Base-by-base conservation (phyloP, 1,140 invertebrate species). In the Leptoteleia sp. region DNA sequence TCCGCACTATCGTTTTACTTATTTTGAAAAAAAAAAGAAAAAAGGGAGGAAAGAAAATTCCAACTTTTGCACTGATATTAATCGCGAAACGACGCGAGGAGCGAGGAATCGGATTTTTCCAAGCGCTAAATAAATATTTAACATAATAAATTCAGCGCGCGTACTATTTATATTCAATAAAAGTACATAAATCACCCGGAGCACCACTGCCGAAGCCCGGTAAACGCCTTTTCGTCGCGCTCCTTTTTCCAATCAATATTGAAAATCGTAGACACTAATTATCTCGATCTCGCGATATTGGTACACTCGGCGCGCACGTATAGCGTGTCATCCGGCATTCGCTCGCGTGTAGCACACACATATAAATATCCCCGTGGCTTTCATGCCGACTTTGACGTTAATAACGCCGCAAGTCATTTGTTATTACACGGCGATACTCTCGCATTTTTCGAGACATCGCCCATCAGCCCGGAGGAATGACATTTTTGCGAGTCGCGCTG, bases 381-480 rank as follows among this genome's bases (percentile, higher is more conserved):
- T 57, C 52, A 50, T 70, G 52, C 47, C 38, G 55, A 61, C 45
- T 42, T 48, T 52, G 67, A 71, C 67, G 54, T 71, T 71, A 71
- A 71, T 71, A 71, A 70, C 45, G 54, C 54, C 65, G 64, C 65
- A 31, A 70, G 65, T 70, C 40, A 70, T 70, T 70, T 70, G 52
- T 70, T 70, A 70, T 70, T 57, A 70, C 52, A 55, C 64, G 50
- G 40, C 43, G 61, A 65, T 65, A 47, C 42, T 45, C 45, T 33
- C 27, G 45, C 45, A 19, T 42, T 65, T 65, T 65, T 65, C 9
- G 19, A 45, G 29, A 19, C 59, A 64, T 35, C 59, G 43, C 29
- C 31, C 17, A 47, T 54, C 61, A 48, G 47, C 64, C 64, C 33
- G 16, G 19, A 45, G 50, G 40, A 35, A 37, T 45, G 22, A 55